Evolutionary conservation across 2,888 invertebrate genomes (phyloP), one percentile per base, ranked within the genome.

Genomic region (Tenthredo notha): DNA sequence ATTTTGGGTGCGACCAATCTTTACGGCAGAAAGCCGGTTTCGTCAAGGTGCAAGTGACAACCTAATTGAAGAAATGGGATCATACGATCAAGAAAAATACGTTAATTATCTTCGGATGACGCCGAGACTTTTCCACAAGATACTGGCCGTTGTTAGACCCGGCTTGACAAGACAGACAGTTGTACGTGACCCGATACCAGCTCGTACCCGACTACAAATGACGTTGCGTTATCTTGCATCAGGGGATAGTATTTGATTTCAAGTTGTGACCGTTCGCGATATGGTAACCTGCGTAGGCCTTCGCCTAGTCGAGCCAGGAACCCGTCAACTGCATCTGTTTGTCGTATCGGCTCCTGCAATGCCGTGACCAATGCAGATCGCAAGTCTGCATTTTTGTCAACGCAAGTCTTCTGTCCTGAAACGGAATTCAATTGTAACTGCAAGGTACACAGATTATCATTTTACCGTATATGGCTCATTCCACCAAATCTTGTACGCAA

Each of bases 1-100:
- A 84, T 87, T 86, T 83, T 88, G 88, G 88, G 87, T 88, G 9
- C 85, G 89, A 47, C 86, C 87, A 29, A 87, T 89, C 75, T 85
- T 87, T 84, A 47, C 75, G 84, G 87, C 86, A n/a, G 75, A 84
- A 40, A 25, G 47, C 5, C 67, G 89, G 18, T 29, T 84, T 58
- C 50, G 70, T 40, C 86, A 88, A 80, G 88, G 89, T n/a, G 87
- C 86, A 84, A 88, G 88, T 78, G 47, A 87, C 21, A 87, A 88
- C 86, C 86, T 88, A 61, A 83, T 88, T 18, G 74, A 86, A 25
- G 74, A 84, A 84, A 83, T 85, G 83, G 74, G 37, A 67, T 65
- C 40, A 33, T 15, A 54, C 21, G 85, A 85, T 75, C 33, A 37
- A 47, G 85, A 85, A 43, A 67, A 75, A 40, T 84, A 75, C 65